Percentiles rank a stretch among this genome's conserved stretches.
phyloP scores from a whole-genome alignment of 2,888 invertebrate genomes.

The Melinaea marsaeus region DNA sequence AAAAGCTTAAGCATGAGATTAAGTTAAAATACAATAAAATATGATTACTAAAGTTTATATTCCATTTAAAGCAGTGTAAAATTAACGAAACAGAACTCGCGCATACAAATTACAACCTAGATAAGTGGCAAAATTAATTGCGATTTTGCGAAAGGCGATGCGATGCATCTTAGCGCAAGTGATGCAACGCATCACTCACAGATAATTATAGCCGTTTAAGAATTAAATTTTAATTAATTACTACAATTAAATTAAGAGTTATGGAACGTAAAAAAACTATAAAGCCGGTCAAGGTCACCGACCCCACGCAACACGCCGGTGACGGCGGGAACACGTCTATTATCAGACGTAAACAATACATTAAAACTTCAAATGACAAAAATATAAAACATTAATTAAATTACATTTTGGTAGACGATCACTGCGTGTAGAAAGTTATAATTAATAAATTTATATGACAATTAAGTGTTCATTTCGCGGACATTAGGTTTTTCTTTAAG shows the following conservation, averaged over 20 bases:
- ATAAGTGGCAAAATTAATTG: constrained; percentile 15
- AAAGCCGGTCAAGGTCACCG: constrained; percentile 53
- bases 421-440: too few species aligned
- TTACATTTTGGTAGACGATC: too few species aligned
- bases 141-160: constrained; percentile 18
- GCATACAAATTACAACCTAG: constrained; percentile 13
- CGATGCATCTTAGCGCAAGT: constrained; percentile 16
- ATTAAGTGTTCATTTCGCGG: too few species aligned
- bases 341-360: constrained; percentile 32
- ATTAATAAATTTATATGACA: too few species aligned
- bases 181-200: constrained; percentile 23
- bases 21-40: too few species aligned
- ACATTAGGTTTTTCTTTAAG: too few species aligned
- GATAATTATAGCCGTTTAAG: neutral
- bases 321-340: constrained; percentile 23
- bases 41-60: neutral
- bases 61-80: constrained; percentile 4
- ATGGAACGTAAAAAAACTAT: neutral
- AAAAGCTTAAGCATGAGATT: too few species aligned
- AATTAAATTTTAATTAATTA: neutral
- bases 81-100: neutral
- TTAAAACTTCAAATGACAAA: too few species aligned
- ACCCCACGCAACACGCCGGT: constrained; percentile 47
- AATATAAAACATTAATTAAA: too few species aligned
- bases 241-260: neutral